Evolutionary conservation across 2,797 vertebrate species (phyloP).

Genomic region (Orestias chungarensis): DNA sequence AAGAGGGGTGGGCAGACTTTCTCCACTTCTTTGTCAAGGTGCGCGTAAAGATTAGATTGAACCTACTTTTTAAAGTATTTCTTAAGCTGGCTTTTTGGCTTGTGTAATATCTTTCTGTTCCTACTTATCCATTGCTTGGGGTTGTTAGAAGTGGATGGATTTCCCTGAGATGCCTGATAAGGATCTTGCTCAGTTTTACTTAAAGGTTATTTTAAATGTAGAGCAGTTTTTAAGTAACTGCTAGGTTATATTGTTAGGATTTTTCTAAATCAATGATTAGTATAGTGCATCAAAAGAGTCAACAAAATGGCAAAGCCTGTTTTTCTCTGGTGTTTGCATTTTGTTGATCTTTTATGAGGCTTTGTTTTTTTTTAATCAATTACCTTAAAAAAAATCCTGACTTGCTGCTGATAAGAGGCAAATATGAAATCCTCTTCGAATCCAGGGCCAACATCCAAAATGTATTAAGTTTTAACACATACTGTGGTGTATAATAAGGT

Average conservation of each 20-base stretch:
- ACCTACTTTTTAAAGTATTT: conserved; percentile 21
- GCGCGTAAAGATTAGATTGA: not conserved
- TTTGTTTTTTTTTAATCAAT: not conserved
- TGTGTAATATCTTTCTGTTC: conserved; percentile 4
- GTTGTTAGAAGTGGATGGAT: conserved; percentile 2
- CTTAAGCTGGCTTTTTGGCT: not conserved
- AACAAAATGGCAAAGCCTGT: not conserved
- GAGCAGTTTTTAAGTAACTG: not conserved
- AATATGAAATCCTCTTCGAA: not conserved
- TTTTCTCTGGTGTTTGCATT: not conserved
- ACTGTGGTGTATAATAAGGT: not conserved
- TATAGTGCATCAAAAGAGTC: not conserved
- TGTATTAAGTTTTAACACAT: not conserved
- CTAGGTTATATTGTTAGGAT: not conserved
- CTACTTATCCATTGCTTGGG: not conserved
- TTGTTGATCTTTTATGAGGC: not conserved
- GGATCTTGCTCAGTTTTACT: conserved; percentile 10
- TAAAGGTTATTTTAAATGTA: conserved; percentile 1
- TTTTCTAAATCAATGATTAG: not conserved
- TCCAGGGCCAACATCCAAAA: not conserved
- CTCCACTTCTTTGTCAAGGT: conserved; percentile 34
- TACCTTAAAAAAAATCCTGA: not conserved
- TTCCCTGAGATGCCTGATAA: conserved; percentile 14
- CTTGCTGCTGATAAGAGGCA: not conserved
- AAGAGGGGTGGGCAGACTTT: conserved; percentile 43